Evolutionary conservation across 2,888 invertebrate genomes (phyloP).

Genomic region (Eurytoma adleriae): DNA sequence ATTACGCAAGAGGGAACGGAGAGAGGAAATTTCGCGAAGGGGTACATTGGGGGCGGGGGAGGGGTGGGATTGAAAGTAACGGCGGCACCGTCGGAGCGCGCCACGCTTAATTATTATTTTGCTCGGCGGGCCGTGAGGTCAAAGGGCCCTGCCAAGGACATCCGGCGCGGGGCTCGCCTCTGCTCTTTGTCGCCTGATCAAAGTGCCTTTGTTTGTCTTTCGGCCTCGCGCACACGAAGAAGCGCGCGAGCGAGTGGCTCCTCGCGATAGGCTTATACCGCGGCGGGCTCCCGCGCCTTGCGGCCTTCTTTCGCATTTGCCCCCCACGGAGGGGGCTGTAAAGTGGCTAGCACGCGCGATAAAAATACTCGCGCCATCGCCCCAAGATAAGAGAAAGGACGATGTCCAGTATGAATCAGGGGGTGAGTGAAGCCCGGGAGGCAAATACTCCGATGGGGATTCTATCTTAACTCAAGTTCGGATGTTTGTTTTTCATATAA

Average conservation of each 20-base stretch:
- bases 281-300: conserved; percentile 1
- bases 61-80: conserved; percentile 48
- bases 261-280: conserved; percentile 35
- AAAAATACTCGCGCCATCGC: conserved; percentile 29
- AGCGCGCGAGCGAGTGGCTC: conserved; percentile 19
- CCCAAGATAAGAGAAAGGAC: too few species aligned
- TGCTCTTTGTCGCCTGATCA: conserved; percentile 63
- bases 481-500: too few species aligned
- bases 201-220: conserved; percentile 62
- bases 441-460: too few species aligned
- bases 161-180: conserved; percentile 27
- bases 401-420: too few species aligned
- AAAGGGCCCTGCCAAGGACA: conserved; percentile 55
- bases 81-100: conserved; percentile 19
- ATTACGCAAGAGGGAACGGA: background rate
- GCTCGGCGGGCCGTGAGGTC: conserved; percentile 63
- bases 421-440: too few species aligned
- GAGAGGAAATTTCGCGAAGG: conserved; percentile 14
- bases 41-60: background rate
- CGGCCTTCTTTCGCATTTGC: too few species aligned
- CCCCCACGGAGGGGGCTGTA: background rate
- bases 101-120: conserved; percentile 68
- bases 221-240: conserved; percentile 58
- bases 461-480: too few species aligned
- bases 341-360: conserved; percentile 11